Evolutionary conservation across 2,113 vertebrate species (phyloP).

Genomic region (Planiliza haematocheilus): DNA sequence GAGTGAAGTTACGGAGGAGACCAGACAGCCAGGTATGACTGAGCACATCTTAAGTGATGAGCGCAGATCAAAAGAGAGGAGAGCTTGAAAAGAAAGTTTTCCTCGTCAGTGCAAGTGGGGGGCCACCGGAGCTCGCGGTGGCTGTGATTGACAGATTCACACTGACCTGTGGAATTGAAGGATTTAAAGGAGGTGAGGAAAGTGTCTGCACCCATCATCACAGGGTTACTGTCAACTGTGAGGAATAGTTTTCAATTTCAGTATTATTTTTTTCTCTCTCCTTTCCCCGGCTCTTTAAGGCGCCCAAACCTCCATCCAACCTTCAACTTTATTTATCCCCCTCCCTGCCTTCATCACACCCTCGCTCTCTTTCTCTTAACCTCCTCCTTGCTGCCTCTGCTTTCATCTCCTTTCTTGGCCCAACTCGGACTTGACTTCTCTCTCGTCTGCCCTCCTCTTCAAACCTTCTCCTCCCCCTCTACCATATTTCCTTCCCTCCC

Average conservation of each 20-base stretch:
- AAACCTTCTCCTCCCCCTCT: slow-evolving; percentile 4
- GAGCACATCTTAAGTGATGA: slow-evolving; percentile 22
- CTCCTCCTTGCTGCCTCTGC: slow-evolving; percentile 38
- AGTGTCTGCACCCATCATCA: slow-evolving; percentile 35
- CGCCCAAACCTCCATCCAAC: slow-evolving; percentile 14
- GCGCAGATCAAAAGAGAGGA: slow-evolving; percentile 25
- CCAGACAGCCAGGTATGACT: not conserved
- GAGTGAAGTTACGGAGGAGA: not conserved
- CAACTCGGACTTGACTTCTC: slow-evolving; percentile 44
- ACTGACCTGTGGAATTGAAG: slow-evolving; percentile 38
- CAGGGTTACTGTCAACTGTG: slow-evolving; percentile 23
- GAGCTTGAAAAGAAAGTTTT: slow-evolving; percentile 11
- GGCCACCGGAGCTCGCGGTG: not conserved
- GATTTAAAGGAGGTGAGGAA: slow-evolving; percentile 45
- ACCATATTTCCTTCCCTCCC: slow-evolving; percentile 7
- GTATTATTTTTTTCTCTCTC: slow-evolving; percentile 1
- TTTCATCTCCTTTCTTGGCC: slow-evolving; percentile 54
- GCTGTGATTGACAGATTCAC: slow-evolving; percentile 46
- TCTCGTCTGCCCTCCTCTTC: not conserved
- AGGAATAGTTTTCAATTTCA: slow-evolving; percentile 16
- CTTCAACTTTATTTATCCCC: slow-evolving; percentile 43
- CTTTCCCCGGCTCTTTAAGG: slow-evolving; percentile 27
- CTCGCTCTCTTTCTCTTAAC: slow-evolving; percentile 30
- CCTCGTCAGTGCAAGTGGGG: not conserved
- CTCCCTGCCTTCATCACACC: not conserved